These are phyloP conservation scores for Virgularia gustaviana DNA, from an alignment of 92 coral and sea anemone species.

Conservation along the genomic window DNA sequence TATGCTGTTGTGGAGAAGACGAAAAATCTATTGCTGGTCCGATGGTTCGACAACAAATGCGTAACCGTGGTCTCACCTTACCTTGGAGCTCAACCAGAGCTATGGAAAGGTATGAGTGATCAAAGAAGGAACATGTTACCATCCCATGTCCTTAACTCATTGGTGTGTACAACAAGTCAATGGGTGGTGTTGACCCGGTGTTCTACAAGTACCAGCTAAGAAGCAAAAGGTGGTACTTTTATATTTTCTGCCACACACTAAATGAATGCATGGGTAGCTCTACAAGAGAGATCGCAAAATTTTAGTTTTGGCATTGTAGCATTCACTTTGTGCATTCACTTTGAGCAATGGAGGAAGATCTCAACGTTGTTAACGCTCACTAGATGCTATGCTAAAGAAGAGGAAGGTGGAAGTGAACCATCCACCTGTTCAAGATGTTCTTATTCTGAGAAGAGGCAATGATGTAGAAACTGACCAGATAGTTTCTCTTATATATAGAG, in stretches of 20 bases:
- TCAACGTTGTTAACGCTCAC: background rate
- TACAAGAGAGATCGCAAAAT: constrained; percentile 7
- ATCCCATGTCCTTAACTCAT: background rate
- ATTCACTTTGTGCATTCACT: background rate
- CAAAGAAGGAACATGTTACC: background rate
- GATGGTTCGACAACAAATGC: constrained; percentile 15
- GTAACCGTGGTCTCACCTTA: constrained; percentile 4
- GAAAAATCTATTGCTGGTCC: constrained; percentile 1
- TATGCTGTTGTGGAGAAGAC: constrained; percentile 5
- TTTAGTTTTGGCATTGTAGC: background rate
- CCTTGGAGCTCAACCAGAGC: constrained; percentile 18
- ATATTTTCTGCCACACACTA: constrained; percentile 6
- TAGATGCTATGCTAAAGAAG: background rate
- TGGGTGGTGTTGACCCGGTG: constrained; percentile 12
- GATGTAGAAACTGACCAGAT: constrained; percentile 5
- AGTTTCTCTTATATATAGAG: background rate
- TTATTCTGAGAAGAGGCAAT: background rate
- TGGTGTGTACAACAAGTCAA: constrained; percentile 3
- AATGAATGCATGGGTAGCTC: constrained; percentile 8
- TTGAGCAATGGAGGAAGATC: background rate
- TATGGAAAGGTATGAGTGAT: background rate
- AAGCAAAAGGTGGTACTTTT: constrained; percentile 19
- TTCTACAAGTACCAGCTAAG: constrained; percentile 9
- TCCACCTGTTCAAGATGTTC: background rate
- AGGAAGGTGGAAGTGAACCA: background rate